phyloP scores from a whole-genome alignment of 1,140 invertebrate genomes.

The Pemphigus obesinymphae region DNA sequence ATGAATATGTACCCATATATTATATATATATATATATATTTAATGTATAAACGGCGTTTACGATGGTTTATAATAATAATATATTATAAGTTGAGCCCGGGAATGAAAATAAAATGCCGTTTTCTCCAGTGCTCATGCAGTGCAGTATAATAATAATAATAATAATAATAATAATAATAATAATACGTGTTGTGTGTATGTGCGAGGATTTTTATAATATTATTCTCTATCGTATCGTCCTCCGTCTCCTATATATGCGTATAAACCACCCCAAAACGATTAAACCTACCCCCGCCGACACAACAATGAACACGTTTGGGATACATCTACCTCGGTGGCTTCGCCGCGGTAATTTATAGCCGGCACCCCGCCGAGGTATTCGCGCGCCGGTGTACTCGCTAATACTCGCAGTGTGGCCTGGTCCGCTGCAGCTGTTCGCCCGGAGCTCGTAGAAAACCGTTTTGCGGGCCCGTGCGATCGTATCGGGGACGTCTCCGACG shows the following conservation, averaged over 20 bases:
- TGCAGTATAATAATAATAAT: background rate
- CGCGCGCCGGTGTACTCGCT: background rate
- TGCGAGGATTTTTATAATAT: background rate
- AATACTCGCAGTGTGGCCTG: background rate
- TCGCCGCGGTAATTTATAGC: conserved; percentile 35
- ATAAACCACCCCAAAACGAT: conserved; percentile 34
- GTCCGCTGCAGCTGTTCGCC: background rate
- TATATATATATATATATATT: background rate
- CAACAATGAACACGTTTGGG: conserved; percentile 38
- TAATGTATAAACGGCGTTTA: background rate
- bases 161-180: background rate
- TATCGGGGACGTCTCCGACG: background rate
- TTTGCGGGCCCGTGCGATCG: background rate
- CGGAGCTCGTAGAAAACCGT: background rate
- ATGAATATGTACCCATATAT: background rate
- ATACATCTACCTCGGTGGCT: conserved; percentile 35
- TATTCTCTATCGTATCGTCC: background rate
- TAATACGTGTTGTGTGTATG: background rate
- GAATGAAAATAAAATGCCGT: background rate
- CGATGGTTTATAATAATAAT: background rate
- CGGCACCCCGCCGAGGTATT: conserved; percentile 26
- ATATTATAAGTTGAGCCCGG: background rate
- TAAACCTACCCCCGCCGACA: conserved; percentile 18
- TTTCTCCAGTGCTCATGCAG: background rate
- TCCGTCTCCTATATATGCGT: background rate